phyloP scores from a whole-genome alignment of 2,113 vertebrate genomes.

The Chionomys nivalis region DNA sequence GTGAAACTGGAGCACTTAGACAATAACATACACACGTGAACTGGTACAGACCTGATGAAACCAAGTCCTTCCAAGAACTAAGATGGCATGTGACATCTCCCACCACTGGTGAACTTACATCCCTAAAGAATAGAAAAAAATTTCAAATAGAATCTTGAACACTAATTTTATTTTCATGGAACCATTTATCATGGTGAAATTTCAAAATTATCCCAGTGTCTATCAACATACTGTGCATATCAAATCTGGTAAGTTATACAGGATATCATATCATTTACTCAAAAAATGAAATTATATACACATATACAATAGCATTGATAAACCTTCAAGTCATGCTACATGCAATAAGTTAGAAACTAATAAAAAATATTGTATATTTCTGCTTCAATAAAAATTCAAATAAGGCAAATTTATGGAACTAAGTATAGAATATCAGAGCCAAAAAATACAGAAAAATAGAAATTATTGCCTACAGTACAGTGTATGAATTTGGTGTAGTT shows the following conservation, averaged over 20 bases:
- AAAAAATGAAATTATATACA: neutral
- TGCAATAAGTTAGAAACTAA: neutral
- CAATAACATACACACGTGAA: neutral
- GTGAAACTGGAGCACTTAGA: neutral
- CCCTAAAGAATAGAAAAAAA: neutral
- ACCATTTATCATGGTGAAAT: neutral
- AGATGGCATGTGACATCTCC: neutral
- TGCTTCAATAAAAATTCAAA: neutral
- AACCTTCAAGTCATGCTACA: neutral
- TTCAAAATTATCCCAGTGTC: neutral
- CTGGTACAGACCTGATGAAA: neutral
- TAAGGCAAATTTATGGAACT: neutral
- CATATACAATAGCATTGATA: neutral
- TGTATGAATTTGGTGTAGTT: neutral
- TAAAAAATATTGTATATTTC: neutral
- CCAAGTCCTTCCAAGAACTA: neutral
- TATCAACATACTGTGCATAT: neutral
- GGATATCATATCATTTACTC: neutral
- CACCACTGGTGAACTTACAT: neutral
- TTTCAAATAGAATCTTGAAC: neutral
- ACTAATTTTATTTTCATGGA: neutral
- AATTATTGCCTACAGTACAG: neutral
- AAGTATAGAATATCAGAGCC: neutral
- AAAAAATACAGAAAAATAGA: neutral
- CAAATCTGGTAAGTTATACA: neutral